Percentiles rank a stretch among this genome's conserved stretches.
These are phyloP conservation scores for Pelobates fuscus DNA, from an alignment of 2,113 vertebrate genomes.

Conservation along the genomic window DNA sequence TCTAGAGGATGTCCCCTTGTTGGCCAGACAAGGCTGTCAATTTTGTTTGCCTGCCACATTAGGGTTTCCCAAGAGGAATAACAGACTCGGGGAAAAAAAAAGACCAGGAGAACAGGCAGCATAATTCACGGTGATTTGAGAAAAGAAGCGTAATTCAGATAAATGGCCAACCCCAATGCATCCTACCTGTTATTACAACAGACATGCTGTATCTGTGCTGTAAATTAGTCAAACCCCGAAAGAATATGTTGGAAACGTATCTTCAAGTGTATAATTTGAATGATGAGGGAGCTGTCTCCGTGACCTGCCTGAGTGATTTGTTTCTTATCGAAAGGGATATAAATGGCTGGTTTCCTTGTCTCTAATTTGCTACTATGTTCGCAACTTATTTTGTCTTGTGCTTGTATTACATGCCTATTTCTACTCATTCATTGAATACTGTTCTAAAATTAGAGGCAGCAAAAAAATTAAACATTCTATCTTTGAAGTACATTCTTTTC, in stretches of 20 bases:
- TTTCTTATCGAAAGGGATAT: conserved; percentile 77
- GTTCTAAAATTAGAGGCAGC: background rate
- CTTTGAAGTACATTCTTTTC: background rate
- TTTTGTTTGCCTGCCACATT: conserved; percentile 97
- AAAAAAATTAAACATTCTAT: background rate
- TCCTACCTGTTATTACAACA: conserved; percentile 88
- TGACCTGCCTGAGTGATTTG: conserved; percentile 82
- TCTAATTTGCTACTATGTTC: conserved; percentile 72
- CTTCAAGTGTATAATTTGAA: conserved; percentile 87
- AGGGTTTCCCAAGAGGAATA: conserved; percentile 80
- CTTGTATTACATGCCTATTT: conserved; percentile 50
- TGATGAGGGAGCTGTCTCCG: conserved; percentile 75
- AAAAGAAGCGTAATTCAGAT: conserved; percentile 91
- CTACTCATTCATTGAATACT: background rate
- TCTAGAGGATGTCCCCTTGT: conserved; percentile 86
- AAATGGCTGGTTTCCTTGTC: conserved; percentile 70
- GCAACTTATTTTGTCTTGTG: conserved; percentile 56
- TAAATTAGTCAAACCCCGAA: conserved; percentile 85
- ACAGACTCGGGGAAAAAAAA: conserved; percentile 66
- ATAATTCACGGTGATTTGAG: conserved; percentile 81
- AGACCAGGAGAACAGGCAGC: conserved; percentile 74
- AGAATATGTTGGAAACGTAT: conserved; percentile 82
- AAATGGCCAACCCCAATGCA: conserved; percentile 86
- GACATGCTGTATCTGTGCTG: conserved; percentile 80
- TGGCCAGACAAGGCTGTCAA: conserved; percentile 94